A percentile compares a stretch with the other conserved stretches of the same genome.
Evolutionary conservation across 2,797 vertebrate genomes (phyloP).

Genomic region (Etheostoma perlongum): DNA sequence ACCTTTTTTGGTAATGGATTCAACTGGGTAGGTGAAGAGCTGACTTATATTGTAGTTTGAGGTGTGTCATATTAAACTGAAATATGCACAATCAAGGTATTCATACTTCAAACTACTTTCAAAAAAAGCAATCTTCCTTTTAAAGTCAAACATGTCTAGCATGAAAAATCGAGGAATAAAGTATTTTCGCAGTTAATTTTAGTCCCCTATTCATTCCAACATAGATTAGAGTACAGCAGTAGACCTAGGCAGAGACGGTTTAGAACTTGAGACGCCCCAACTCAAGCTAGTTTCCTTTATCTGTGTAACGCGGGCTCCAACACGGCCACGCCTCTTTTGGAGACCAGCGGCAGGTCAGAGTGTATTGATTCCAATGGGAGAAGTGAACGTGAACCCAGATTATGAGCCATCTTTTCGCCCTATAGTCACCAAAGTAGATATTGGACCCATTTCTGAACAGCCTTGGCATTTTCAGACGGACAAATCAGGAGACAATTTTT

Average conservation of each 20-base stretch:
- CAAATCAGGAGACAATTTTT: no score
- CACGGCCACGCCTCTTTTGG: no score
- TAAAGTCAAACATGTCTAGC: neutral
- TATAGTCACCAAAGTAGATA: no score
- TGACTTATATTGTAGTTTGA: neutral
- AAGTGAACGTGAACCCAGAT: no score
- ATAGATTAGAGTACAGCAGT: neutral
- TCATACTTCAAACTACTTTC: neutral
- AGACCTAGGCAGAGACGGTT: neutral
- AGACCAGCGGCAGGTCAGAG: no score
- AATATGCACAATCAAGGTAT: neutral
- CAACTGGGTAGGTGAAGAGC: neutral
- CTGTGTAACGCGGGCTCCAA: no score
- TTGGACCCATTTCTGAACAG: no score
- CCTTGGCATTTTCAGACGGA: no score
- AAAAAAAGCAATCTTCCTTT: neutral
- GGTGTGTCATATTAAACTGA: neutral
- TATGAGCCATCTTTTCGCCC: no score
- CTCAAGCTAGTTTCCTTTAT: no score
- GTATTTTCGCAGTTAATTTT: neutral
- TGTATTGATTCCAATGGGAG: no score
- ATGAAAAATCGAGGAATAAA: slow-evolving; percentile 3
- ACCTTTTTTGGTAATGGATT: neutral
- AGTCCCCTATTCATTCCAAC: neutral
- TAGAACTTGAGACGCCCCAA: no score